These are phyloP conservation scores for Lasioglossum calceatum DNA, from an alignment of 2,888 invertebrate genomes.

Conservation along the genomic window DNA sequence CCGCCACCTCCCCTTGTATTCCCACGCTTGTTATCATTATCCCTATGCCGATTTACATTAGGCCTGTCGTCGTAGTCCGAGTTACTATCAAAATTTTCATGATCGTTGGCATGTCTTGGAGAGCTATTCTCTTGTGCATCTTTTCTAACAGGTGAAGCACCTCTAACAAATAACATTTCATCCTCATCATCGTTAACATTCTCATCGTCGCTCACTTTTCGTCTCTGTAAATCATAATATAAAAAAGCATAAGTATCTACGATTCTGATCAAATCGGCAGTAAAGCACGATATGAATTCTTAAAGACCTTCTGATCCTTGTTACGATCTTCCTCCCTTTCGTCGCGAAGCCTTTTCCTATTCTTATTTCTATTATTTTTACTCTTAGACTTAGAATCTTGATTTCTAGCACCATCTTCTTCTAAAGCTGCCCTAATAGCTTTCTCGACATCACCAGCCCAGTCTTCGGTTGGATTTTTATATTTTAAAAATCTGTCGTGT, in stretches of 20 bases:
- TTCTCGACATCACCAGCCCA: conserved; percentile 92
- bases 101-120: conserved; percentile 81
- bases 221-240: conserved; percentile 84
- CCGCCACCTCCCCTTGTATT: conserved; percentile 66
- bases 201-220: conserved; percentile 84
- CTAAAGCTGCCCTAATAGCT: conserved; percentile 90
- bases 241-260: neutral
- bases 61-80: conserved; percentile 85
- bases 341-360: conserved; percentile 79
- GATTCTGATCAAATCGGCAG: neutral
- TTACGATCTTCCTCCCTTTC: conserved; percentile 86
- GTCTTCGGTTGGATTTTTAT: conserved; percentile 87
- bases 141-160: conserved; percentile 88
- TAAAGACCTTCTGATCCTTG: conserved; percentile 81
- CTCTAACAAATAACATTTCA: conserved; percentile 92
- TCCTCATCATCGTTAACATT: conserved; percentile 88
- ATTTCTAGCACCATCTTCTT: conserved; percentile 86
- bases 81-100: conserved; percentile 86
- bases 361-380: conserved; percentile 78
- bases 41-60: conserved; percentile 77
- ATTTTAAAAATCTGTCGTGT: conserved; percentile 85
- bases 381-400: conserved; percentile 77
- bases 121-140: conserved; percentile 76
- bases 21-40: conserved; percentile 84
- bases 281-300: conserved; percentile 4